These are phyloP conservation scores for Ispidina picta DNA, from an alignment of 2,797 vertebrate genomes.

Conservation along the genomic window DNA sequence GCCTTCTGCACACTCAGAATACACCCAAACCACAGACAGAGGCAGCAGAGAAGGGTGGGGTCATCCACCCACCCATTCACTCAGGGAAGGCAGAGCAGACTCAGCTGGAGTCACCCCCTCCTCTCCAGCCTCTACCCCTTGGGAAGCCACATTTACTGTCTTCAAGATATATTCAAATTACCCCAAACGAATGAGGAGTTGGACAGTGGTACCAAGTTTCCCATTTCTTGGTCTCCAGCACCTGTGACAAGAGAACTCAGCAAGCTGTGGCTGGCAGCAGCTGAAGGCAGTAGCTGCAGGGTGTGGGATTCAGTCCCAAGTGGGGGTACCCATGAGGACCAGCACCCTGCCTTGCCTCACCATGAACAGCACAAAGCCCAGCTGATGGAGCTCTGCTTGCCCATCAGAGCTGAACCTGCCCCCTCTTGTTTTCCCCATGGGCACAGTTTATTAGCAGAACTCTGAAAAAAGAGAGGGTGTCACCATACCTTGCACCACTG, in stretches of 20 bases:
- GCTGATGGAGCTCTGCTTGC: not conserved
- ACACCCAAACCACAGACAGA: not conserved
- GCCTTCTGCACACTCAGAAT: not conserved
- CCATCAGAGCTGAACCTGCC: not conserved
- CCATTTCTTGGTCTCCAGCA: not conserved
- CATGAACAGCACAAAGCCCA: not conserved
- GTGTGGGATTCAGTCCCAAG: not conserved
- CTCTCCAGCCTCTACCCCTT: not conserved
- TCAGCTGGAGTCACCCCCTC: not conserved
- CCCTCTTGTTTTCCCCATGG: not conserved
- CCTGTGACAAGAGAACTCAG: fast-evolving
- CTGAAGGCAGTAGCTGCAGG: not conserved
- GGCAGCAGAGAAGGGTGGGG: not conserved
- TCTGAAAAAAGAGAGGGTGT: not conserved
- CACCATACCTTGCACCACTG: not conserved
- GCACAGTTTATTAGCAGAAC: not conserved
- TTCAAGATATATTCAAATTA: not conserved
- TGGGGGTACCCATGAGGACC: not conserved
- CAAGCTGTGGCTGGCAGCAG: not conserved
- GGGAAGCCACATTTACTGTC: not conserved
- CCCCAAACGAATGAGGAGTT: not conserved
- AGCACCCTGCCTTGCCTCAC: not conserved
- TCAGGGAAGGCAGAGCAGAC: not conserved
- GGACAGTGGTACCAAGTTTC: not conserved
- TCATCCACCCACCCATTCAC: not conserved